Evolutionary conservation across 2,888 invertebrate genomes (phyloP).

Genomic region (Desoria tigrina): DNA sequence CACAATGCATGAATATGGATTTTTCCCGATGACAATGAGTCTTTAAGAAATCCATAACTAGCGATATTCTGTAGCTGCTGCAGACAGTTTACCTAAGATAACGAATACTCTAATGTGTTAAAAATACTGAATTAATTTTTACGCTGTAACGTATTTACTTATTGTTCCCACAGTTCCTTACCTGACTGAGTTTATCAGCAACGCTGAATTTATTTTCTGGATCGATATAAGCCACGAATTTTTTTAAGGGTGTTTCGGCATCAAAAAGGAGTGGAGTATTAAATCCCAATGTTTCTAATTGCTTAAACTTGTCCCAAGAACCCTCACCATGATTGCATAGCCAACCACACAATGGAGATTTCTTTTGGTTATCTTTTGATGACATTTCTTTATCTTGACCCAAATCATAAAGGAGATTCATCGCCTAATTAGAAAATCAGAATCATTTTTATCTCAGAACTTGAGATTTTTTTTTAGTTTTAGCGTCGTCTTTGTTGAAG

Average conservation of each 20-base stretch:
- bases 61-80: conserved; percentile 91
- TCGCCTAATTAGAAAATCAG: conserved; percentile 65
- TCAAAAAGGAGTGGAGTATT: conserved; percentile 79
- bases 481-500: background rate
- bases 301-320: conserved; percentile 79
- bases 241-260: conserved; percentile 81
- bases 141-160: background rate
- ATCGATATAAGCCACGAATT: conserved; percentile 92
- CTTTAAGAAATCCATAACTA: conserved; percentile 85
- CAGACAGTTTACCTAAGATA: conserved; percentile 78
- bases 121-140: background rate
- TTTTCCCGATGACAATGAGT: conserved; percentile 75
- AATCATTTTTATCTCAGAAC: no score
- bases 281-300: conserved; percentile 66
- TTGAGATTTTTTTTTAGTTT: background rate
- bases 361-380: conserved; percentile 72
- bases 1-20: conserved; percentile 90
- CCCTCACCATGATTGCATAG: conserved; percentile 80
- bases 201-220: conserved; percentile 82
- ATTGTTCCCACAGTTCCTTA: conserved; percentile 56
- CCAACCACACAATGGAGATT: conserved; percentile 80
- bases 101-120: conserved; percentile 26
- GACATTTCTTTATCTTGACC: conserved; percentile 73
- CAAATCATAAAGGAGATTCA: conserved; percentile 84
- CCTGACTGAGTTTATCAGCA: conserved; percentile 93